Base-by-base conservation (phyloP, 92 coral and sea anemone species). In the Zoanthus sansibaricus region DNA sequence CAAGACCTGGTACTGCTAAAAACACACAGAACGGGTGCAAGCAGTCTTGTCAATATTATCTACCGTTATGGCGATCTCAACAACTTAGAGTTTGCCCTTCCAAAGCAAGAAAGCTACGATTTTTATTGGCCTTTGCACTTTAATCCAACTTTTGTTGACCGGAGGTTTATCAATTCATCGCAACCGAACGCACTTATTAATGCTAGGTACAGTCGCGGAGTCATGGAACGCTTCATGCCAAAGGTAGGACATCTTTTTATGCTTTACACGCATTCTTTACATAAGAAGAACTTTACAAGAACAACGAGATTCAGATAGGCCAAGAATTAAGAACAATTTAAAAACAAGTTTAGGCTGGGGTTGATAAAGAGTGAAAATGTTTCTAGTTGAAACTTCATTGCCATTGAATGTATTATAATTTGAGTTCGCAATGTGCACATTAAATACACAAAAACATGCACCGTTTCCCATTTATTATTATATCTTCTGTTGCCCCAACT, bases 1-100 rank as follows among this genome's bases (percentile, higher is more conserved):
- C 86, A 76, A 25, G 84, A 84, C 66, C 46, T 95, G 4, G 94
- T 95, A 33, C 87, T 95, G 11, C 51, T 97, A 9, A 91, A 91
- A 78, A 90, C 95, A 30, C 97, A 93, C 84, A 91, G 94, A 18
- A 77, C 95, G 16, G 96, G 96, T 9, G 84, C 94, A 80, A 91
- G 92, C 69, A 91, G 94, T 14, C 47, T 97, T 54, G 96, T 98
- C 10, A 97, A 97, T 66, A 86, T 97, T 31, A 55, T 97, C 69
- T 97, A 97, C 89, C 88, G 98, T 87, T 95, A 95, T 46, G 99
- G 99, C 7, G 99, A 95, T 83, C 82, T 93, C 66, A 95, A 97
- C 89, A 86, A 92, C 71, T 91, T 95, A 77, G 92, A 94, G 37
- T 93, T 97, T 79, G 99, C 98, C 33, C 89, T 97, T 76, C 98